Percentiles rank a stretch among this genome's conserved stretches.
phyloP scores from a whole-genome alignment of 2,113 vertebrate species.

The Sebastes fasciatus region DNA sequence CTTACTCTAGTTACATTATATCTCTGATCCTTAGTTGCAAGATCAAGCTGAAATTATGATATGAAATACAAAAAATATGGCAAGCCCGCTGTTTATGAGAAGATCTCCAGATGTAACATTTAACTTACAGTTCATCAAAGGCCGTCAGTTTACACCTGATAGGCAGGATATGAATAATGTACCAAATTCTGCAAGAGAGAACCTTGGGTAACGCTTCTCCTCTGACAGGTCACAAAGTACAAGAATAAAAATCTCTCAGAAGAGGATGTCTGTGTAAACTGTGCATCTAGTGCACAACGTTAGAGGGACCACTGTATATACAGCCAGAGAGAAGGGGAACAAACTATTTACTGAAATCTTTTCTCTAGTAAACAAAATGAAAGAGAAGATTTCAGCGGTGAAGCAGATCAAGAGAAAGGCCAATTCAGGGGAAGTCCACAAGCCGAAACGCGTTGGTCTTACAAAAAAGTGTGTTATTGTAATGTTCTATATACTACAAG shows the following conservation, averaged over 20 bases:
- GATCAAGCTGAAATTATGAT: neutral
- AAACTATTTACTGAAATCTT: conserved; percentile 37
- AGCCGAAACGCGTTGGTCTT: too few species aligned
- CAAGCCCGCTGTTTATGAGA: neutral
- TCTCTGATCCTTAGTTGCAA: neutral
- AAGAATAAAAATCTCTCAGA: conserved; percentile 2
- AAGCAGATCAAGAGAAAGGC: neutral
- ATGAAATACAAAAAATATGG: neutral
- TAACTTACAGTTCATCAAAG: too few species aligned
- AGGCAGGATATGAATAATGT: neutral
- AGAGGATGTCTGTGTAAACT: conserved; percentile 4
- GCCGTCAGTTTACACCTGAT: neutral
- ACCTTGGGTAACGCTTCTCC: neutral
- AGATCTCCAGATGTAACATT: neutral
- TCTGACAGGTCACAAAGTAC: neutral
- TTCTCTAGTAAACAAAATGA: conserved; percentile 15
- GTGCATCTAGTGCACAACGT: neutral
- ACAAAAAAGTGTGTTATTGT: too few species aligned
- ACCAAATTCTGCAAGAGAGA: neutral
- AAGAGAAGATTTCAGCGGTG: neutral
- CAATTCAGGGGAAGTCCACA: too few species aligned
- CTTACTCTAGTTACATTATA: neutral
- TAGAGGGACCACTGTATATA: neutral
- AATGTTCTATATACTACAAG: too few species aligned
- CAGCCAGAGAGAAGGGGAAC: neutral